Evolutionary conservation across 2,113 vertebrate species (phyloP).

Genomic region (Ranitomeya imitator): DNA sequence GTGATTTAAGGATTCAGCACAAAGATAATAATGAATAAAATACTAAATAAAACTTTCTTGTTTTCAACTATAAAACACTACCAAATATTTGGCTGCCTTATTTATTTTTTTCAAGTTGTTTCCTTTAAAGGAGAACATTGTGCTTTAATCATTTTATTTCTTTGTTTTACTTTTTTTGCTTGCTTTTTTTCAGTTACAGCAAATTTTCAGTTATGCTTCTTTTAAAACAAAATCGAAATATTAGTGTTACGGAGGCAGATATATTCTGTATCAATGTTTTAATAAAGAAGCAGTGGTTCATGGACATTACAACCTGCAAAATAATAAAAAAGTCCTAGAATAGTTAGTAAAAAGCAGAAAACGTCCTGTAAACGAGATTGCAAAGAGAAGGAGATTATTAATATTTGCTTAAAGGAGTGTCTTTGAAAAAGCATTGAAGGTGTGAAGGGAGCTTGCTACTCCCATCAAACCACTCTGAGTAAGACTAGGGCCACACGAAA

Average conservation of each 20-base stretch:
- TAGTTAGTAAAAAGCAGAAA: too few species aligned
- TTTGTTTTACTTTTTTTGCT: too few species aligned
- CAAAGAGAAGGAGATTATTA: too few species aligned
- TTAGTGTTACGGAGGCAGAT: neutral
- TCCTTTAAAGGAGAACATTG: neutral
- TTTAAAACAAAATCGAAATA: neutral
- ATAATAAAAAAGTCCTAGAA: too few species aligned
- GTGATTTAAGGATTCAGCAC: constrained; percentile 1
- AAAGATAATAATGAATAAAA: constrained; percentile 28
- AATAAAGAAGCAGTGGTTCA: too few species aligned
- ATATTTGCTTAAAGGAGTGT: too few species aligned
- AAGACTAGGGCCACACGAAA: too few species aligned
- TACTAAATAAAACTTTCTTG: constrained; percentile 10
- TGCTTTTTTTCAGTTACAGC: neutral
- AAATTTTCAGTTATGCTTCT: neutral
- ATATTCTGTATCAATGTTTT: neutral
- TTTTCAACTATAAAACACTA: neutral
- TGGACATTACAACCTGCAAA: too few species aligned
- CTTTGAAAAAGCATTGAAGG: too few species aligned
- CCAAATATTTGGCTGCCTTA: neutral
- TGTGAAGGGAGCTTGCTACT: too few species aligned
- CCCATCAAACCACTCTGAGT: too few species aligned
- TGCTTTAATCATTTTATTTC: neutral
- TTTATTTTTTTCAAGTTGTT: neutral
- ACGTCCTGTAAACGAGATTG: too few species aligned